Evolutionary conservation across 2,797 vertebrate species (phyloP).

Genomic region (Sylvilagus floridanus): DNA sequence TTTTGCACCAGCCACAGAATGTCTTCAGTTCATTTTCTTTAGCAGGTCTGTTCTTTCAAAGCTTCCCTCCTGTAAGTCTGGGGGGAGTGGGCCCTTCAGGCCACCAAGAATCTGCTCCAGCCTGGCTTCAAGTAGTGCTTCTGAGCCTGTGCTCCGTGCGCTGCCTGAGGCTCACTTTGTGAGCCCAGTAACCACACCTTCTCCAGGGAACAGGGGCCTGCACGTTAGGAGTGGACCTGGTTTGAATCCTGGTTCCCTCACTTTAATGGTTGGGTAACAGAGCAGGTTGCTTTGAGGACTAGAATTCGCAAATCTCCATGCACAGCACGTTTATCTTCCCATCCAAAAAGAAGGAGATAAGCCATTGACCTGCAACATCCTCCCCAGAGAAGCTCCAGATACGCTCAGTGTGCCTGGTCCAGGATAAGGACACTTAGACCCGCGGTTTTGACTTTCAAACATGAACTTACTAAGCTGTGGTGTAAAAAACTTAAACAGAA

Average conservation of each 20-base stretch:
- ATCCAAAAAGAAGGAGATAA: not conserved
- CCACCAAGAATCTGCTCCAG: not conserved
- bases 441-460: constrained; percentile 30
- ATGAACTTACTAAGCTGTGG: constrained; percentile 5
- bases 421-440: not conserved
- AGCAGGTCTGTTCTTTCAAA: not conserved
- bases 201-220: not conserved
- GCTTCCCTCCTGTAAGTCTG: not conserved
- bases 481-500: not conserved
- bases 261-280: too few relatives aligned
- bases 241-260: too few relatives aligned
- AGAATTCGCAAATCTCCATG: not conserved
- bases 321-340: not conserved
- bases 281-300: constrained; percentile 16
- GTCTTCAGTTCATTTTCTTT: not conserved
- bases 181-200: not conserved
- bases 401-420: not conserved
- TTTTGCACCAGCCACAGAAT: not conserved
- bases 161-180: too few relatives aligned
- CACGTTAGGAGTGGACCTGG: not conserved
- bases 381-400: constrained; percentile 31
- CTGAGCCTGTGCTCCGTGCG: too few relatives aligned
- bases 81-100: not conserved
- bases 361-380: not conserved
- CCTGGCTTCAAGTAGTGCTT: not conserved